Conservation (phyloP, 2,113 vertebrate genomes). For the Peromyscus californicus region DNA sequence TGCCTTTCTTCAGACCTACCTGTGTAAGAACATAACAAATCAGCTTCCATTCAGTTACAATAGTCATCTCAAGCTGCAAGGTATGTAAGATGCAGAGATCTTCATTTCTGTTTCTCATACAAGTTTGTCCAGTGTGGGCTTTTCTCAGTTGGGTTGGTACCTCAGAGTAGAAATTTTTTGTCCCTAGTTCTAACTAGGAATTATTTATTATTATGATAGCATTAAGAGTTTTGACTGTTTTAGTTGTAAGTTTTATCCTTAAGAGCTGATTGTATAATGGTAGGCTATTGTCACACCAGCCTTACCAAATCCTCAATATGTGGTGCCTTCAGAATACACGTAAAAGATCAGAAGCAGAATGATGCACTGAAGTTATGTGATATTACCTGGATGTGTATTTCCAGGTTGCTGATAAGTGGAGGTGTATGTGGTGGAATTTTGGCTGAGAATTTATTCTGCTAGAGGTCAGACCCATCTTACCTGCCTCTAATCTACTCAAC, state of each 20-base stretch:
- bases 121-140: not conserved
- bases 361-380: not conserved
- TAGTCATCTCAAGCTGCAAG: not conserved
- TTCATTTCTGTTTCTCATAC: not conserved
- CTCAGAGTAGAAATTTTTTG: not conserved
- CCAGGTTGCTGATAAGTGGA: not conserved
- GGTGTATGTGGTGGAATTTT: not conserved
- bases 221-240: not conserved
- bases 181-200: not conserved
- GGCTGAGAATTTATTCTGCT: not conserved
- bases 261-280: not conserved
- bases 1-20: not conserved
- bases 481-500: not conserved
- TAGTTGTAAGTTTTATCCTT: not conserved
- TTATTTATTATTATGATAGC: not conserved
- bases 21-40: not conserved
- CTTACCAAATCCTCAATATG: not conserved
- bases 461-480: not conserved
- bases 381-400: not conserved
- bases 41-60: not conserved
- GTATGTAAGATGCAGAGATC: not conserved
- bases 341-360: not conserved
- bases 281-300: slow-evolving; percentile 3
- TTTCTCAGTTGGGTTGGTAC: not conserved
- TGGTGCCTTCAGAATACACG: not conserved